Conservation (phyloP, 2,888 invertebrate species). For the Cataglyphis rosenhaueri region DNA sequence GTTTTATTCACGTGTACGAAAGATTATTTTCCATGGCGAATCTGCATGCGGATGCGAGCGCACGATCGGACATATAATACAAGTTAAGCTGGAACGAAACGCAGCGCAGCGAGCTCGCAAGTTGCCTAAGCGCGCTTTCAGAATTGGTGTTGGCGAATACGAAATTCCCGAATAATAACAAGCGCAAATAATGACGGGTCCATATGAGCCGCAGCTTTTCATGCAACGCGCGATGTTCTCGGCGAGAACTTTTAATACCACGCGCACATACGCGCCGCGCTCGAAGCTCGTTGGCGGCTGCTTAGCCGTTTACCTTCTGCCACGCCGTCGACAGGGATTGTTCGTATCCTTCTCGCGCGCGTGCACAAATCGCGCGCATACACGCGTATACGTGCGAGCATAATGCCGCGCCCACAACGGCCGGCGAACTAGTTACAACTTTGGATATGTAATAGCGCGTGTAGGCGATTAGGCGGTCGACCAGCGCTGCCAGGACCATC, state of each 20-base stretch:
- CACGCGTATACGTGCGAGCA: constrained; percentile 40
- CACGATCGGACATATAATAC: constrained; percentile 33
- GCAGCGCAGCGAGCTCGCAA: constrained; percentile 21
- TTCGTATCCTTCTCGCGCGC: constrained; percentile 66
- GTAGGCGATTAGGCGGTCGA: constrained; percentile 76
- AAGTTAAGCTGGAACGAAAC: constrained; percentile 28
- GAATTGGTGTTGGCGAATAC: constrained; percentile 36
- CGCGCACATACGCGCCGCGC: constrained; percentile 62
- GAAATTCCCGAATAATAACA: constrained; percentile 64
- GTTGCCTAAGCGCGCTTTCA: constrained; percentile 38
- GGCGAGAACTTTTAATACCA: constrained; percentile 77
- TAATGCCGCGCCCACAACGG: constrained; percentile 61
- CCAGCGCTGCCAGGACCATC: constrained; percentile 68
- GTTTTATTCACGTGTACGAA: constrained; percentile 5
- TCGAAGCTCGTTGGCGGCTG: constrained; percentile 68
- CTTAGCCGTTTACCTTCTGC: constrained; percentile 77
- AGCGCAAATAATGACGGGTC: constrained; percentile 48
- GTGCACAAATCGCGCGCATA: constrained; percentile 51
- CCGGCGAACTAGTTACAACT: constrained; percentile 77
- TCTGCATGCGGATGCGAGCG: not conserved
- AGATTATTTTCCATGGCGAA: constrained; percentile 30
- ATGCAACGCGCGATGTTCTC: constrained; percentile 55
- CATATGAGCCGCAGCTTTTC: constrained; percentile 54
- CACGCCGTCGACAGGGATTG: constrained; percentile 74
- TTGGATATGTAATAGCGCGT: constrained; percentile 79